Base-by-base conservation (phyloP, 2,797 vertebrate species). In the Phrynocephalus vlangalii region DNA sequence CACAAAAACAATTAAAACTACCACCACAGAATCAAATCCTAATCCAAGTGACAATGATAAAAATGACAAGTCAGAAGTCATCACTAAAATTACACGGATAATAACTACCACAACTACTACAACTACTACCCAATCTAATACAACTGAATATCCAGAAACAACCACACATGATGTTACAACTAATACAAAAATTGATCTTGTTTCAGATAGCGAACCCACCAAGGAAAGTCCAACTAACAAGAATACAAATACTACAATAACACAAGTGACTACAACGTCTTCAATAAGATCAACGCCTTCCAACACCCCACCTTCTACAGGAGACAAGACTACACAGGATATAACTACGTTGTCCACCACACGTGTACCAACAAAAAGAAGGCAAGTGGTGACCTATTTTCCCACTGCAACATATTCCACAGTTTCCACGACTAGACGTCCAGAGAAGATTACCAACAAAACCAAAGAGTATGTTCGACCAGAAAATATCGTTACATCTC, bases 151-250 rank as follows among this genome's bases (percentile, higher is more conserved):
- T 52, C 88, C 82, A 89, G 90, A 63, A 77, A n/a, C 52, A 81
- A 68, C 24, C 13, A 80, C 87, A 73, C 71, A 30, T n/a, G 67
- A 83, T 18, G 77, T 80, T 56, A 83, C 80, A 83, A 87, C 89
- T 87, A 90, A 85, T 85, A 82, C 52, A 76, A 82, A 82, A 81
- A 87, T 50, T 90, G 83, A 85, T 88, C 73, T 86, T 87, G 79
- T 90, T 90, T 87, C 91, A 92, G 87, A 88, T 86, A 87, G 76
- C 82, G 89, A 56, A 88, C 83, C 22, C 66, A 82, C 48, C 71
- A 85, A 87, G 67, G 10, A 82, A 92, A 88, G 10, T 67, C 80
- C 81, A 70, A 70, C 52, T 66, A 85, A 52, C 60, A 90, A 88
- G 86, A 79, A 85, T 83, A 84, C 73, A 78, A 83, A 71, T 79